These are phyloP conservation scores for Diarsia rubi DNA, from an alignment of 2,888 invertebrate species.

Conservation along the genomic window DNA sequence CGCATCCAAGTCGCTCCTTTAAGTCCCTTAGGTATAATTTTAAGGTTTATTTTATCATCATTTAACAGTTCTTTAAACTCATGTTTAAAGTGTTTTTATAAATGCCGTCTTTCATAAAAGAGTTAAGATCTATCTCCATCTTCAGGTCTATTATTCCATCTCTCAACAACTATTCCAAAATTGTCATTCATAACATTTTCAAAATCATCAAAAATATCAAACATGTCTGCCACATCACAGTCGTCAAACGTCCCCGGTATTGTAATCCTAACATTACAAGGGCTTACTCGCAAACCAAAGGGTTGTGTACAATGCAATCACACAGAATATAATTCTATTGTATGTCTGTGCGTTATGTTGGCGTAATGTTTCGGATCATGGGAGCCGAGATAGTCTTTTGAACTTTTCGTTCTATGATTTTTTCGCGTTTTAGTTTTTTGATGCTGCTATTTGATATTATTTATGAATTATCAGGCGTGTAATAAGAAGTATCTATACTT, in stretches of 20 bases:
- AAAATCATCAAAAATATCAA: slow-evolving; percentile 50
- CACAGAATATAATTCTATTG: slow-evolving; percentile 67
- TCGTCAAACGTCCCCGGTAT: slow-evolving; percentile 57
- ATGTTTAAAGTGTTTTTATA: not conserved
- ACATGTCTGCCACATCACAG: slow-evolving; percentile 42
- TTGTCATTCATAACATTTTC: slow-evolving; percentile 22
- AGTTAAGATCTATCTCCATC: not conserved
- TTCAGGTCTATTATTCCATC: not conserved
- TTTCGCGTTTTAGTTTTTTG: not conserved
- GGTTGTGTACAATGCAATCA: slow-evolving; percentile 67
- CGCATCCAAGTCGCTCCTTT: too few relatives aligned
- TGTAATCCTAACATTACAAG: slow-evolving; percentile 66
- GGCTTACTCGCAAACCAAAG: slow-evolving; percentile 61
- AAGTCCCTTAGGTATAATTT: not conserved
- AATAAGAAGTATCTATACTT: not conserved
- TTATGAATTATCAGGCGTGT: not conserved
- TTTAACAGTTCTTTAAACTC: not conserved
- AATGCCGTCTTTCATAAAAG: too few relatives aligned
- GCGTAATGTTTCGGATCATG: slow-evolving; percentile 60
- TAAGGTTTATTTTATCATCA: not conserved
- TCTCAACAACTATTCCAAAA: slow-evolving; percentile 14
- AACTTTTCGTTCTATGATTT: not conserved
- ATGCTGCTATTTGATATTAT: not conserved
- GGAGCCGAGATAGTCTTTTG: slow-evolving; percentile 38
- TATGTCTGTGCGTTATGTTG: slow-evolving; percentile 41